These are phyloP conservation scores for Toxotes chatareus DNA, from an alignment of 2,113 vertebrate species.

Conservation along the genomic window DNA sequence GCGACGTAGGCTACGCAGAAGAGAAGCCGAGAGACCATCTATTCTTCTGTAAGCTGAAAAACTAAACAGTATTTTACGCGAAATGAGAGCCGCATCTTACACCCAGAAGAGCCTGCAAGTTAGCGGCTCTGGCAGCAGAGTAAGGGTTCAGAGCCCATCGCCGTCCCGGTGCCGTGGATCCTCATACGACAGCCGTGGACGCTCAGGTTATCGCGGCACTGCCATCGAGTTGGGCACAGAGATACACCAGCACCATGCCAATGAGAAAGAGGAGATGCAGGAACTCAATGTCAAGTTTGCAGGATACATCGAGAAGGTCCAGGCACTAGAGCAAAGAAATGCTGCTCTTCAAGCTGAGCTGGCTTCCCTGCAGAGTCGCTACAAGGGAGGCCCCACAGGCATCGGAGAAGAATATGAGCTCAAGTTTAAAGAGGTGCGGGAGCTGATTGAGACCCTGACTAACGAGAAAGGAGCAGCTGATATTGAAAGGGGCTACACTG, in stretches of 20 bases:
- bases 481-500: conserved; percentile 79
- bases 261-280: conserved; percentile 87
- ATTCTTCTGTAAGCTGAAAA: conserved; percentile 27
- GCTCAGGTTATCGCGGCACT: conserved; percentile 67
- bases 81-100: conserved; percentile 84
- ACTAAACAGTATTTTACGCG: conserved; percentile 47
- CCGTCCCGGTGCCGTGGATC: conserved; percentile 79
- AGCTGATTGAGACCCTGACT: conserved; percentile 84
- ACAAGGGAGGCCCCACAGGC: conserved; percentile 73
- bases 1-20: conserved; percentile 18
- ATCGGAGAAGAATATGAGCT: conserved; percentile 82
- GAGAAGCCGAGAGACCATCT: conserved; percentile 35
- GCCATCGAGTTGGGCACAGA: conserved; percentile 75
- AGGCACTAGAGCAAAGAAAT: conserved; percentile 84
- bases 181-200: conserved; percentile 74
- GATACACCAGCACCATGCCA: conserved; percentile 80
- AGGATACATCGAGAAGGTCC: conserved; percentile 86
- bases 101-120: conserved; percentile 85
- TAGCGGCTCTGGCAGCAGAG: conserved; percentile 77
- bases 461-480: conserved; percentile 83
- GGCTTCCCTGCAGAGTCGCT: conserved; percentile 70
- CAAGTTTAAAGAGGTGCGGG: conserved; percentile 83
- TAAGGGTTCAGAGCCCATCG: conserved; percentile 82
- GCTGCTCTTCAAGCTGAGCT: conserved; percentile 68
- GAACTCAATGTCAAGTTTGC: conserved; percentile 85